Base-by-base conservation (phyloP, 2,113 vertebrate genomes). In the Thinocorus orbignyianus region DNA sequence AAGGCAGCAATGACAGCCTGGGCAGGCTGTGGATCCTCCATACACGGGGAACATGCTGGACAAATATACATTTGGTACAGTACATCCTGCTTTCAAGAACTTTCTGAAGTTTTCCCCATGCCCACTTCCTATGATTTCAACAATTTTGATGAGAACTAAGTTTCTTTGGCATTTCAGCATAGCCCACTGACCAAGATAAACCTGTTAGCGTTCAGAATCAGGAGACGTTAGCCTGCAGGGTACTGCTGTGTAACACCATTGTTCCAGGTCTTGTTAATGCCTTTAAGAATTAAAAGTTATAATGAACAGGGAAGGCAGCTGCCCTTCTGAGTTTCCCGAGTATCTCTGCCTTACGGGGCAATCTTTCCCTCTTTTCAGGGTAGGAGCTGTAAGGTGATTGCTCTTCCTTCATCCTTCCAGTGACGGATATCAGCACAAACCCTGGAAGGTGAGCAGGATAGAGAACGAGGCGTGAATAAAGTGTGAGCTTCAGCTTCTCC, bases 201-300 rank as follows among this genome's bases (percentile, higher is more conserved):
- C 74, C 66, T 16, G 55, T 81, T 94, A 94, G 74, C 7, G 1
- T 86, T 78, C 4, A 87, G 74, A 87, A 71, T 76, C n/a, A 20
- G 64, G 37, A 88, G 60, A 88, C 2, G 0, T 62, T 18, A 86
- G 72, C 26, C 49, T 85, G 81, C 85, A 93, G 66, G 81, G 69
- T 80, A 95, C 89, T 19, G 44, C 86, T 62, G 62, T 51, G 76
- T 88, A 93, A 93, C 77, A 95, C 90, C 26, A 41, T 5, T 88
- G 68, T 81, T 96, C 17, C 73, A 93, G 85, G 69, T 88, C 76
- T 91, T 91, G 77, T 90, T 86, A 93, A 66, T 48, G 87, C 89
- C 71, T 95, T 94, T 64, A 84, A 42, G 44, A 61, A 93, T 68
- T 84, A 72, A 95, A 96, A 68, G 37, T 65, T 58, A 41, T 22